Evolutionary conservation across 2,113 vertebrate genomes (phyloP), one percentile per base, ranked within the genome.

Genomic region (Percina caprodes): DNA sequence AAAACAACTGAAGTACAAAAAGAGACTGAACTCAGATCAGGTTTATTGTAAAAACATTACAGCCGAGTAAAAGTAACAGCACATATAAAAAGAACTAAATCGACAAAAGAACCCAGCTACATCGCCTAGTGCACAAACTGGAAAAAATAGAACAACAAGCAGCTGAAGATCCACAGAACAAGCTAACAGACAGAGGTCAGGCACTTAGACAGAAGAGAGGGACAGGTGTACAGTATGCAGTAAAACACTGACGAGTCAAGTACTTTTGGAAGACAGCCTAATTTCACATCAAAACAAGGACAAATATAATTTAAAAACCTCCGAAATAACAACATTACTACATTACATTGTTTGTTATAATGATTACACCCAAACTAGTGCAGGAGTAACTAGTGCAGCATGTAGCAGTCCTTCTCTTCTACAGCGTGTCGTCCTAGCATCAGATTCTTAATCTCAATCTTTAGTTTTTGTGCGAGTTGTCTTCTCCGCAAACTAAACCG

Each of bases 41-140:
- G 52, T 94, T 91, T 93, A 95, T 87, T 94, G 92, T 92, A 95
- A 95, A 94, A 93, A 94, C 84, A 84, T 74, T 72, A 88, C 59
- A 77, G 62, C 69, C 1, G 26, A 80, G 54, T 79, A 76, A 91
- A 89, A 74, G 72, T 85, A 87, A 92, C 74, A 85, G 61, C 49
- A 91, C 65, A 65, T 78, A 69, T 46, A 82, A 86, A 85, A 77
- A 54, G 42, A 71, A 74, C 55, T 19, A 78, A 74, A 69, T 39
- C 14, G 59, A 83, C 52, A 74, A 81, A 42, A 83, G 30, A 69
- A 74, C 82, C 74, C 82, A 86, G 87, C 80, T 85, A 58, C 4
- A 62, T 24, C 66, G 51, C 61, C 59, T 62, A 80, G 77, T 79
- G 79, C 79, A 90, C 69, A 69, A 62, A 77, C 45, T 55, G 60